Percentiles rank a stretch among this genome's conserved stretches.
Evolutionary conservation across 2,888 invertebrate genomes (phyloP).

Genomic region (Eupithecia tripunctaria): DNA sequence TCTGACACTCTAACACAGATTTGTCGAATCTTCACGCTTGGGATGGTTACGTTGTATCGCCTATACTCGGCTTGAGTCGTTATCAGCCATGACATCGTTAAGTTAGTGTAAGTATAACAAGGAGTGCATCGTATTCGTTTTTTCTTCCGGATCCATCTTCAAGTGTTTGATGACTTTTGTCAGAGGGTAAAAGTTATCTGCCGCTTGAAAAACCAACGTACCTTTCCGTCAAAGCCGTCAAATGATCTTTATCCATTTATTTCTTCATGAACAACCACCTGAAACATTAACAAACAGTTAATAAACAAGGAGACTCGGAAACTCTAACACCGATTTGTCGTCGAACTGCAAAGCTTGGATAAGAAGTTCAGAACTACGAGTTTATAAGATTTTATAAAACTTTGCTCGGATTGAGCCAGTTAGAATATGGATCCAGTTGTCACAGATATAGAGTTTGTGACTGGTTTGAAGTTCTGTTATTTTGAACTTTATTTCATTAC

Average conservation of each 20-base stretch:
- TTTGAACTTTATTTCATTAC: neutral
- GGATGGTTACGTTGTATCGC: neutral
- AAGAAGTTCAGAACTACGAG: constrained; percentile 64
- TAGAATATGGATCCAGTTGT: constrained; percentile 16
- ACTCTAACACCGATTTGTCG: constrained; percentile 63
- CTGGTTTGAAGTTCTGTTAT: constrained; percentile 5
- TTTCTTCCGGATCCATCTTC: no score
- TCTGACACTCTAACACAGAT: no score
- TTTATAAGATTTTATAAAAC: constrained; percentile 60
- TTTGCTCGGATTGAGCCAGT: constrained; percentile 34
- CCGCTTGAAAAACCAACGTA: neutral
- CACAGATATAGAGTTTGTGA: constrained; percentile 20
- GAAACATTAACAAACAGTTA: constrained; percentile 50
- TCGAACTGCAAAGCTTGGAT: constrained; percentile 64
- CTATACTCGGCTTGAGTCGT: neutral
- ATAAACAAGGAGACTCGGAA: constrained; percentile 55
- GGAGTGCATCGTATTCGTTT: no score
- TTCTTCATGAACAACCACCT: constrained; percentile 9
- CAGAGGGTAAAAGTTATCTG: no score
- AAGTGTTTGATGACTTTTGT: no score
- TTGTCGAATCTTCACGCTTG: no score
- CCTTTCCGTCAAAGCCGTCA: neutral
- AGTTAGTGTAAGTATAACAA: no score
- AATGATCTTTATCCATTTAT: neutral
- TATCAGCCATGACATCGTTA: neutral